Base-by-base conservation (phyloP, 30 jellyfish, hydroid and myxozoan species). In the Cassiopea xamachana region DNA sequence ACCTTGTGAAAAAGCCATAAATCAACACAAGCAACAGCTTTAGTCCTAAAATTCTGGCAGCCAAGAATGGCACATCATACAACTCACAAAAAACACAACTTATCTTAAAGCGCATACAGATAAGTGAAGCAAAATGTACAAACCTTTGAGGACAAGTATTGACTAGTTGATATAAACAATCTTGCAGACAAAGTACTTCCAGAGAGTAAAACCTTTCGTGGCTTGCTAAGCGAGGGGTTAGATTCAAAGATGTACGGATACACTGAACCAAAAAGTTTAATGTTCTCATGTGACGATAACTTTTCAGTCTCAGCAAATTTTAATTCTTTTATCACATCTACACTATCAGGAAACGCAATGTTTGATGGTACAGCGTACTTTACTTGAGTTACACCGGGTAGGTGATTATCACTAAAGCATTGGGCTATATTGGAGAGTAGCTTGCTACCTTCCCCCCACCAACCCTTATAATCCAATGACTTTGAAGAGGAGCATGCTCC, bases 281-380 rank as follows among this genome's bases (percentile, higher is more conserved):
- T 47, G n/a, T 55, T 76, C 60, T 73, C 75, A 1, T 61, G 48
- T 27, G 16, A 44, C 72, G 39, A 64, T 46, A 45, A 51, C 18
- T 2, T 12, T 9, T 59, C 14, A 46, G 80, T 14, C 2, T 61
- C 90, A 4, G 51, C 58, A n/a, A 88, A 43, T 16, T 50, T 39
- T 0, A 90, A 15, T 10, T 51, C 60, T n/a, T 69, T 46, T 13
- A 80, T 17, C 19, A 90, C 60, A 60, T 60, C 1, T 61, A 94
- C 97, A 58, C 60, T 71, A 75, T 94, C 98, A 6, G 98, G 98
- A 76, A 91, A 86, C 16, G 61, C 90, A 39, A 62, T 48, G 69
- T 86, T 90, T 39, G 48, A 59, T 19, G 98, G 96, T 10, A 59
- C 70, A n/a, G 58, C 45, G 69, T 86, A 94, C 55, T 60, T 75